Evolutionary conservation across 2,888 invertebrate species (phyloP), one percentile per base, ranked within the genome.

Genomic region (Himalopsyche japonica): DNA sequence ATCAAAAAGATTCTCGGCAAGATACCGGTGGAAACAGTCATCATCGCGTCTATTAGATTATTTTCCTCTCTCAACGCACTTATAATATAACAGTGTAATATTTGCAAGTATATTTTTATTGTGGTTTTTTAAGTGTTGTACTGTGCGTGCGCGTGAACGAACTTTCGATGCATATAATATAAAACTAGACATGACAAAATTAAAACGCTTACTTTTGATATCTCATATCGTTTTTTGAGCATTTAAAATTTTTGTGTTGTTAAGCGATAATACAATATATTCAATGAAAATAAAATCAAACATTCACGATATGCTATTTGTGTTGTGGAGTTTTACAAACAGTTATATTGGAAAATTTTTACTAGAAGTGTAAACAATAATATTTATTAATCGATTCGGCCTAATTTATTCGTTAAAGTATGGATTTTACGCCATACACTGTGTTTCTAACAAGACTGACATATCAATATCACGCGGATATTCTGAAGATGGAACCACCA

Each of bases 391-490:
- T 30, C 70, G 57, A 20, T 57, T 57, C 27, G 70, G 24, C 8
- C 12, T 30, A 70, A 10, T 70, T 76, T 48, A 76, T 83, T 70
- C 15, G 27, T 43, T 47, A 78, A 84, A 85, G 84, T 84, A 92
- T 92, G 92, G 92, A 92, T 91, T 89, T 92, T 86, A 90, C 91
- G 86, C 90, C 91, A 88, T 92, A 91, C 88, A 88, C 92, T 88
- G 89, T 91, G 87, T 89, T 92, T 86, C 89, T 92, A 88, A 90
- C 87, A 12, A 86, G 91, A 88, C 90, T 90, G 89, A 90, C 90
- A 37, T 88, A 90, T 92, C 86, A 88, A 90, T 87, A 90, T 88
- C 88, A 89, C 89, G 87, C 89, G 90, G 86, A 90, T 90, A 86
- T 88, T 88, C 81, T 64, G 30, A 76, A 79, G 47, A 92, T 92